phyloP scores from a whole-genome alignment of 2,888 invertebrate species.

The Heliconius ethilla region DNA sequence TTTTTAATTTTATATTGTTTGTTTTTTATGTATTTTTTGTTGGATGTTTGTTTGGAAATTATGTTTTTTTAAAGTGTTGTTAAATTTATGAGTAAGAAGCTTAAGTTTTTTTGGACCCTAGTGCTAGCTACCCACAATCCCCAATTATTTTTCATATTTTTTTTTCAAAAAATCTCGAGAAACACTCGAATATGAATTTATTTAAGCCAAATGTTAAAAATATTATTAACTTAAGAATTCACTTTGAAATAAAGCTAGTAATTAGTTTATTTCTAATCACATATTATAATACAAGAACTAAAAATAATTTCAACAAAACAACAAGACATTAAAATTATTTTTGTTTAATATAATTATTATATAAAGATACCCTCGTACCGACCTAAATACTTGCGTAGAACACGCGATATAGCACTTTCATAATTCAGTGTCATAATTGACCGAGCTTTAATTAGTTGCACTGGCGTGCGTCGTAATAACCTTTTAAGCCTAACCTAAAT shows the following conservation, averaged over 20 bases:
- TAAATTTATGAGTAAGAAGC: background rate
- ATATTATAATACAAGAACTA: background rate
- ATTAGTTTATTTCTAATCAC: too few relatives aligned
- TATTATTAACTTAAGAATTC: too few relatives aligned
- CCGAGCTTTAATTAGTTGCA: slow-evolving; percentile 59
- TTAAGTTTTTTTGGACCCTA: background rate
- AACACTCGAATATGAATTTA: too few relatives aligned
- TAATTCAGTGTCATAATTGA: slow-evolving; percentile 72
- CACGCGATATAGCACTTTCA: slow-evolving; percentile 67
- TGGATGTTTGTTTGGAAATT: too few relatives aligned
- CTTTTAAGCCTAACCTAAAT: slow-evolving; percentile 36
- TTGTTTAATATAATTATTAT: slow-evolving; percentile 1
- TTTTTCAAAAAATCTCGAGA: too few relatives aligned
- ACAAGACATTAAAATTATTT: background rate
- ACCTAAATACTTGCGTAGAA: slow-evolving; percentile 50
- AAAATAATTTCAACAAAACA: background rate
- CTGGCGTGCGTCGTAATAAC: slow-evolving; percentile 47
- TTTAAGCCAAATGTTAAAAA: too few relatives aligned
- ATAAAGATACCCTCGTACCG: slow-evolving; percentile 36
- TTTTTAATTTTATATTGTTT: too few relatives aligned
- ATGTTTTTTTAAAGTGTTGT: background rate
- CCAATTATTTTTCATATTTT: too few relatives aligned
- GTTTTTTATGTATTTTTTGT: too few relatives aligned
- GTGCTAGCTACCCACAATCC: too few relatives aligned
- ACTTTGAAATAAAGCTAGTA: too few relatives aligned